Percentiles rank a stretch among this genome's conserved stretches.
These are phyloP conservation scores for Dendropsophus ebraccatus DNA, from an alignment of 2,113 vertebrate genomes.

Conservation along the genomic window DNA sequence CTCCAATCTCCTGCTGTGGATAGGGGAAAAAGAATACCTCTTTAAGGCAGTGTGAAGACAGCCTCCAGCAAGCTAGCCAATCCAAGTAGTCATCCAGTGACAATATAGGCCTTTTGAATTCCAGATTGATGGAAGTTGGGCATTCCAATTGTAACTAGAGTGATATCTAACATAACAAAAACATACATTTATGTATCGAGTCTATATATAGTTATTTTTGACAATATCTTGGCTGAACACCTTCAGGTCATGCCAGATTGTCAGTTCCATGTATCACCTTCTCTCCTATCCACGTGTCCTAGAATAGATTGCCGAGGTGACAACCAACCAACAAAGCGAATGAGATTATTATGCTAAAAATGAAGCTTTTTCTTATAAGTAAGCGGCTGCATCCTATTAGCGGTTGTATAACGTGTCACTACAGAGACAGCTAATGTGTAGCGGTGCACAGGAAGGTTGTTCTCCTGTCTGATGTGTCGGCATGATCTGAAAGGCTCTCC, in stretches of 20 bases:
- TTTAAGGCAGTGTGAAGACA: too few relatives aligned
- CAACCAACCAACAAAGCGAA: too few relatives aligned
- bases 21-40: too few relatives aligned
- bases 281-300: neutral
- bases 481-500: constrained; percentile 25
- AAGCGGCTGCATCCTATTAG: constrained; percentile 2
- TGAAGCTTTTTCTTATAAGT: neutral
- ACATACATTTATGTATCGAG: neutral
- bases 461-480: constrained; percentile 36
- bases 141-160: neutral
- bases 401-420: constrained; percentile 13
- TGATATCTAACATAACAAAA: neutral
- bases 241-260: neutral
- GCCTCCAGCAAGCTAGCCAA: neutral
- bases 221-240: neutral
- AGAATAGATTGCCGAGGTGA: neutral
- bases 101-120: neutral
- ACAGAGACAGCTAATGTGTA: constrained; percentile 1
- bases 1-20: too few relatives aligned
- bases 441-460: constrained; percentile 1
- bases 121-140: neutral
- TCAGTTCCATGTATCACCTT: neutral
- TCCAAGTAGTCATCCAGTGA: neutral
- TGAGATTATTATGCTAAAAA: neutral
- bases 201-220: too few relatives aligned